These are phyloP conservation scores for Paracanthobrama guichenoti DNA, from an alignment of 2,113 vertebrate species.

Conservation along the genomic window DNA sequence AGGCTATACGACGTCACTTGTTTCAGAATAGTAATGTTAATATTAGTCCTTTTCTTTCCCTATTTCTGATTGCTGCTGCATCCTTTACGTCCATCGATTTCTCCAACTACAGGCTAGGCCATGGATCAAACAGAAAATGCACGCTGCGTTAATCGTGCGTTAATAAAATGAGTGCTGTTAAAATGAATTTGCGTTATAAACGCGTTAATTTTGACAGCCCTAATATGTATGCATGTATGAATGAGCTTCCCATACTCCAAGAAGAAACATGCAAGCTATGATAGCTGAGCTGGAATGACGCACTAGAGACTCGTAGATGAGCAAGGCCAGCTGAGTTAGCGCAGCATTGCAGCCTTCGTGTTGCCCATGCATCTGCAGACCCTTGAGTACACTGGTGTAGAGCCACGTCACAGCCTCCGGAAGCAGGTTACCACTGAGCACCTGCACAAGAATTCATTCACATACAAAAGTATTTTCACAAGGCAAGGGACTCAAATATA, in stretches of 20 bases:
- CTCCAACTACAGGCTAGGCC: no score
- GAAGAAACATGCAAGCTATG: background rate
- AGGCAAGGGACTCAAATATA: background rate
- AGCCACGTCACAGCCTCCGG: slow-evolving; percentile 92
- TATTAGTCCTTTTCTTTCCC: no score
- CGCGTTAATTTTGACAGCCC: no score
- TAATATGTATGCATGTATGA: no score
- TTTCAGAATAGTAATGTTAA: no score
- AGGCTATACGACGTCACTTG: no score
- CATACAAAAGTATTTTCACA: background rate
- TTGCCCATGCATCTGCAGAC: slow-evolving; percentile 90
- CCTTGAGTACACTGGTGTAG: slow-evolving; percentile 87
- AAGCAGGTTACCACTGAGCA: slow-evolving; percentile 82
- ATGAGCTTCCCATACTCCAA: background rate
- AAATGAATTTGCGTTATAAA: no score
- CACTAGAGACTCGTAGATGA: slow-evolving; percentile 93
- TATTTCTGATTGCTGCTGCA: no score
- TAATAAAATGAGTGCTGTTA: no score
- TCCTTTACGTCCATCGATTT: no score
- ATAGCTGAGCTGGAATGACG: slow-evolving; percentile 40
- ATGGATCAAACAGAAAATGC: no score
- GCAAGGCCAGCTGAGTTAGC: slow-evolving; percentile 89
- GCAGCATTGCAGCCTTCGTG: slow-evolving; percentile 89
- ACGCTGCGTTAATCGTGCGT: no score
- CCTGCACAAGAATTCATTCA: slow-evolving; percentile 69